A percentile compares a stretch with the other conserved stretches of the same genome.
Evolutionary conservation across 2,888 invertebrate species (phyloP).

Genomic region (Helicoverpa assulta): DNA sequence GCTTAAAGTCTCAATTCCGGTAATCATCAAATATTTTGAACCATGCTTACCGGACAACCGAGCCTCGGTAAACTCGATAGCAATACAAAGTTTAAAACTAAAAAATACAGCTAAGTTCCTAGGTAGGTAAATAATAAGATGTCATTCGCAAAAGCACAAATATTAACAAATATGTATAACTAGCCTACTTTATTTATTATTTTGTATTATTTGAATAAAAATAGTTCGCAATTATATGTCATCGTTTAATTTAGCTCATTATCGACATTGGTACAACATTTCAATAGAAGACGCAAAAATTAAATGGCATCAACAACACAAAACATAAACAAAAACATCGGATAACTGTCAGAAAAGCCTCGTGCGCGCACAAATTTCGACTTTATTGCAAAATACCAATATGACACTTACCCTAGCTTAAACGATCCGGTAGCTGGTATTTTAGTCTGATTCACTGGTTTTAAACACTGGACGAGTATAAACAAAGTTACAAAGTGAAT

Average conservation of each 20-base stretch:
- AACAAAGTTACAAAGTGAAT: conserved; percentile 52
- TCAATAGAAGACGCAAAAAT: conserved; percentile 1
- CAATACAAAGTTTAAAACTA: conserved; percentile 37
- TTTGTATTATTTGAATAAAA: background rate
- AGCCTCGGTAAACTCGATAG: conserved; percentile 66
- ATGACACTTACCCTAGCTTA: conserved; percentile 49
- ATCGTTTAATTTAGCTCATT: too few relatives aligned
- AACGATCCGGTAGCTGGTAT: conserved; percentile 24
- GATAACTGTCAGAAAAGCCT: conserved; percentile 75
- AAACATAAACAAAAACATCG: conserved; percentile 78
- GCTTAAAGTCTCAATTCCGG: conserved; percentile 28
- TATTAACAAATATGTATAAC: conserved; percentile 1
- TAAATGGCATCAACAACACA: conserved; percentile 50
- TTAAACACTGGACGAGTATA: conserved; percentile 28
- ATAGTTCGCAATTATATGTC: background rate
- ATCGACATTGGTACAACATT: conserved; percentile 3
- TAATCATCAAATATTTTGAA: conserved; percentile 63
- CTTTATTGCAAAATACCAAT: conserved; percentile 49
- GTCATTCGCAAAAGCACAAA: conserved; percentile 20
- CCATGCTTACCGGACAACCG: conserved; percentile 72
- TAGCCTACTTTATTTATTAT: background rate
- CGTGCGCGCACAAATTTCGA: conserved; percentile 64
- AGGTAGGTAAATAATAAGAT: conserved; percentile 3
- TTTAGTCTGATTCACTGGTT: conserved; percentile 26
- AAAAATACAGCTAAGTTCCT: conserved; percentile 18